Percentiles rank a stretch among this genome's conserved stretches.
Conservation (phyloP, 2,113 vertebrate species). For the Myrmophylax atrothorax region DNA sequence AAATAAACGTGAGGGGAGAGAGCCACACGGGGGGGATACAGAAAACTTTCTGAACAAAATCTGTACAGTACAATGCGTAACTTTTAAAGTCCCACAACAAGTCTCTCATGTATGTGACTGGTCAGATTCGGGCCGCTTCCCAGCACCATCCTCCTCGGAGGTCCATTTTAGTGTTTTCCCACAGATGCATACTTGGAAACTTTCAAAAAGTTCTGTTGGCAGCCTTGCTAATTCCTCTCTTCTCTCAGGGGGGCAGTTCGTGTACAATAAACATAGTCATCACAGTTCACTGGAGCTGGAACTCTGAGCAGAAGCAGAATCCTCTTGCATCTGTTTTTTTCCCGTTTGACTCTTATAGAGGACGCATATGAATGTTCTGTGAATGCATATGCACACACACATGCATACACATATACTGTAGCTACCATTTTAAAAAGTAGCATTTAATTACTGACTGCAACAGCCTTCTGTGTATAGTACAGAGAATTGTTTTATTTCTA, state of each 20-base stretch:
- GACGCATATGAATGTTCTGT: background rate
- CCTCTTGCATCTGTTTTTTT: background rate
- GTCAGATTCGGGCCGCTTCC: no score
- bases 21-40: no score
- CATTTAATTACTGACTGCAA: background rate
- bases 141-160: no score
- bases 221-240: background rate
- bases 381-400: fast-evolving
- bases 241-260: background rate
- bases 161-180: no score
- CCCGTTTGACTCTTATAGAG: background rate
- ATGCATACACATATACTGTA: background rate
- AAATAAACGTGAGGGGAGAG: no score
- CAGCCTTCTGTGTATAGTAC: background rate
- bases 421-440: background rate
- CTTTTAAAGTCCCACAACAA: no score
- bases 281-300: background rate
- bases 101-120: no score
- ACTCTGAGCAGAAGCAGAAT: background rate
- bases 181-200: background rate
- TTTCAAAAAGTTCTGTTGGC: background rate
- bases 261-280: background rate
- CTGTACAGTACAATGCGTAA: no score
- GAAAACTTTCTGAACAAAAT: no score
- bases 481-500: background rate